These are phyloP conservation scores for Thymelicus lineola DNA, from an alignment of 2,888 invertebrate genomes.

Conservation along the genomic window DNA sequence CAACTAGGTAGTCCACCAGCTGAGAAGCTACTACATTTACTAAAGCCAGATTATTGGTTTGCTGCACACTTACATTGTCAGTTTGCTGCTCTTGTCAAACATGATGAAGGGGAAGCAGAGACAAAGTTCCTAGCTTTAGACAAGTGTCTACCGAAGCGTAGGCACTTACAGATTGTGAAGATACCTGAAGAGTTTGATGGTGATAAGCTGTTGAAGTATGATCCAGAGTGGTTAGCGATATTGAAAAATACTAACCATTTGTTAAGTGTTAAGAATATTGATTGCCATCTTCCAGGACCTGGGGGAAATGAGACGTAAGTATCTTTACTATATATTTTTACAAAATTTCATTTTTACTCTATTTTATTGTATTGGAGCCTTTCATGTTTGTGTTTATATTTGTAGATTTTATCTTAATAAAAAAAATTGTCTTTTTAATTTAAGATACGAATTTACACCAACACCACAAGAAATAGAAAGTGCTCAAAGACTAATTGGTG, in stretches of 20 bases:
- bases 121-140: constrained; percentile 97
- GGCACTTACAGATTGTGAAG: constrained; percentile 94
- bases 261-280: constrained; percentile 88
- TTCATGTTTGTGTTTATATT: too few relatives aligned
- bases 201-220: constrained; percentile 88
- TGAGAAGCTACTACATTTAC: constrained; percentile 90
- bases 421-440: constrained; percentile 48
- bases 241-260: constrained; percentile 95
- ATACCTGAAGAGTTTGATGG: constrained; percentile 83
- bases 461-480: constrained; percentile 89
- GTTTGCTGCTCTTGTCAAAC: constrained; percentile 95
- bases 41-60: constrained; percentile 98
- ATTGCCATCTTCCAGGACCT: constrained; percentile 93
- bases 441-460: constrained; percentile 90
- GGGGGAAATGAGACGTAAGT: constrained; percentile 87
- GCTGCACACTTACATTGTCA: constrained; percentile 98
- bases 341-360: too few relatives aligned
- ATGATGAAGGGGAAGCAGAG: constrained; percentile 81
- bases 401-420: constrained; percentile 4
- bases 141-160: constrained; percentile 95
- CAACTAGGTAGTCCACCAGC: constrained; percentile 95
- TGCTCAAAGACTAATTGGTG: constrained; percentile 87
- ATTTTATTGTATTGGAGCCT: too few relatives aligned
- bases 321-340: neutral
- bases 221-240: constrained; percentile 97